Evolutionary conservation across 2,888 invertebrate genomes (phyloP).

Genomic region (Cecidostiba fungosa): DNA sequence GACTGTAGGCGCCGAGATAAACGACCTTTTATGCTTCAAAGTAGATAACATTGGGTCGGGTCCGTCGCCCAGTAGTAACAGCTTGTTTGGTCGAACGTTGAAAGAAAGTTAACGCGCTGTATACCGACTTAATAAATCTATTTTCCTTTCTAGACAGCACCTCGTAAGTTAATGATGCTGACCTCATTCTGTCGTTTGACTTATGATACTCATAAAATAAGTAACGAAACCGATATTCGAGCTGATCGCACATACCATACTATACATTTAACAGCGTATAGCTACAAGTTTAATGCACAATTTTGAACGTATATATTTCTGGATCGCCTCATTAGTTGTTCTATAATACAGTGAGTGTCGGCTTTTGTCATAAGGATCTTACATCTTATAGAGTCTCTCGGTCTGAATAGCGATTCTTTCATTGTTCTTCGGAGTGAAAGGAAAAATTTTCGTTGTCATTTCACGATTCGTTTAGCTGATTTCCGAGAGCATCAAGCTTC

Average conservation of each 20-base stretch:
- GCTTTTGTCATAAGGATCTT: background rate
- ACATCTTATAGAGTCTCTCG: background rate
- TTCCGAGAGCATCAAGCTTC: conserved; percentile 63
- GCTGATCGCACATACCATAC: no score
- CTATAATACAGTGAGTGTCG: background rate
- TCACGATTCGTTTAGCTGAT: conserved; percentile 71
- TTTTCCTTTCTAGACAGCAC: background rate
- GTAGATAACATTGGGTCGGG: background rate
- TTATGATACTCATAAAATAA: background rate
- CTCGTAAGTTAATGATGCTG: background rate
- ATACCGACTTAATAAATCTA: background rate
- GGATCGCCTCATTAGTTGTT: no score
- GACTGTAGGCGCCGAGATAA: conserved; percentile 18
- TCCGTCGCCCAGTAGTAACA: conserved; percentile 1
- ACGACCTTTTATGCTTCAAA: background rate
- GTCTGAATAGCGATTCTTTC: conserved; percentile 13
- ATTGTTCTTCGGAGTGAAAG: background rate
- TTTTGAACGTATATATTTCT: no score
- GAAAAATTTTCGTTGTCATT: conserved; percentile 31
- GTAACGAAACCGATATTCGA: background rate
- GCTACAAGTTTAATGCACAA: no score
- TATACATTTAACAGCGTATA: no score
- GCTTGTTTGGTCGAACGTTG: conserved; percentile 4
- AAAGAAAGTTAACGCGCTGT: background rate
- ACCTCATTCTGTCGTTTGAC: background rate